Conservation (phyloP, 2,888 invertebrate genomes). For the Yponomeuta evonymella region DNA sequence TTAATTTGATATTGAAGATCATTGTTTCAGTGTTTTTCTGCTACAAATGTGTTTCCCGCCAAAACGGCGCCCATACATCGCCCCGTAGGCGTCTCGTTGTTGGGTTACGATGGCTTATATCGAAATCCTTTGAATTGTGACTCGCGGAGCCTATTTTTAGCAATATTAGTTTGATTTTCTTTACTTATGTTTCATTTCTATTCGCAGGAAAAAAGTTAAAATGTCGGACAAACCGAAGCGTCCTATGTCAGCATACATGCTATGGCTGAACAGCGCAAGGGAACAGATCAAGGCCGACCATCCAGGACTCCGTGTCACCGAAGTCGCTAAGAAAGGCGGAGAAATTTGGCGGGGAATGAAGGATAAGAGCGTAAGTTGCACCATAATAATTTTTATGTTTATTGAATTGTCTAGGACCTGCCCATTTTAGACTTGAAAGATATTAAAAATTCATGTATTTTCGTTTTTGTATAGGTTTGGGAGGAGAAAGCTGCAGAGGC, state of each 20-base stretch:
- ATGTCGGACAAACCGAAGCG: constrained; percentile 84
- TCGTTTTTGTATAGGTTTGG: constrained; percentile 82
- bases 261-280: constrained; percentile 94
- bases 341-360: constrained; percentile 42
- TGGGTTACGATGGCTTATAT: constrained; percentile 37
- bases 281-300: constrained; percentile 92
- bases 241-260: constrained; percentile 94
- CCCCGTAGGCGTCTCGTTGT: constrained; percentile 29
- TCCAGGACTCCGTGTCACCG: constrained; percentile 94
- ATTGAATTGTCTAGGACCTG: neutral
- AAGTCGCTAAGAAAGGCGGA: constrained; percentile 95
- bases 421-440: no score
- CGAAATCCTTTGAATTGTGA: constrained; percentile 35
- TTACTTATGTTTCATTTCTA: constrained; percentile 27
- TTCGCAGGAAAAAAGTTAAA: constrained; percentile 67
- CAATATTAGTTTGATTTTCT: constrained; percentile 28
- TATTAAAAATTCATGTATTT: neutral
- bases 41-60: constrained; percentile 68
- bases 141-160: constrained; percentile 34
- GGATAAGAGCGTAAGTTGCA: constrained; percentile 85
- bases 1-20: constrained; percentile 22
- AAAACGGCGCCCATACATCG: constrained; percentile 60
- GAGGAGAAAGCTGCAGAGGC: constrained; percentile 91
- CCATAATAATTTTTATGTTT: neutral
- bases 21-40: constrained; percentile 24